A percentile compares a stretch with the other conserved stretches of the same genome.
Conservation (phyloP, 2,113 vertebrate genomes). For the Pangasianodon gigas region DNA sequence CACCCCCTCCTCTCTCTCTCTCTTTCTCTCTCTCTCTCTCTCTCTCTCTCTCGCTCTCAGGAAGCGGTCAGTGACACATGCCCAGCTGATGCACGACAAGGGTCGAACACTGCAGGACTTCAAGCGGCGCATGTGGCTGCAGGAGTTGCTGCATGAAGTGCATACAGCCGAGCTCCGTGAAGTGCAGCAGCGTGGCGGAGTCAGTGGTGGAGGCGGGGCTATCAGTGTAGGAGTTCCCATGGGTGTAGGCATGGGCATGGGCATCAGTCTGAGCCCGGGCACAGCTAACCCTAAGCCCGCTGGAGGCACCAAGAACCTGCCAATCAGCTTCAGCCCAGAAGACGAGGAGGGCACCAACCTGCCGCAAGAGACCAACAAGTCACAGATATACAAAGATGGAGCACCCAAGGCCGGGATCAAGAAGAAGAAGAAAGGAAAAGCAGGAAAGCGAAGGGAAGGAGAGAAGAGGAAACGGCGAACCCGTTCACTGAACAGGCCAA, state of each 20-base stretch:
- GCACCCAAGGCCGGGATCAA: constrained; percentile 73
- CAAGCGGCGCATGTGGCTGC: constrained; percentile 87
- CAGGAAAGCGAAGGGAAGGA: constrained; percentile 87
- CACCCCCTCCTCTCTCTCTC: neutral
- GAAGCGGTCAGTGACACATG: constrained; percentile 89
- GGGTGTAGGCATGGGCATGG: constrained; percentile 51
- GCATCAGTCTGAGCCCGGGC: constrained; percentile 65
- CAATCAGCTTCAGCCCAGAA: constrained; percentile 76
- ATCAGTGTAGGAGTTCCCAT: constrained; percentile 34
- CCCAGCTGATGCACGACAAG: constrained; percentile 97
- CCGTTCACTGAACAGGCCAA: constrained; percentile 70
- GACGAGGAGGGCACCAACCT: constrained; percentile 81
- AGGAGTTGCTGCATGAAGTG: constrained; percentile 88
- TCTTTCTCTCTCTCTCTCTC: neutral
- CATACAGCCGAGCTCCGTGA: constrained; percentile 90
- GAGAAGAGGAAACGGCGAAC: constrained; percentile 88
- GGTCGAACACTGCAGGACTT: constrained; percentile 89
- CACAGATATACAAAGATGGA: constrained; percentile 84
- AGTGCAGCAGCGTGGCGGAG: constrained; percentile 59
- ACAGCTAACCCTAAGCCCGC: constrained; percentile 85
- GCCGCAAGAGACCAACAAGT: constrained; percentile 95
- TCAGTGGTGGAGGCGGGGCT: constrained; percentile 52
- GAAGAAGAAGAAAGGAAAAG: constrained; percentile 90
- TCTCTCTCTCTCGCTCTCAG: constrained; percentile 62
- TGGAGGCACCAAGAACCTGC: constrained; percentile 86